Base-by-base conservation (phyloP, 2,888 invertebrate species). In the Plemyria rubiginata region DNA sequence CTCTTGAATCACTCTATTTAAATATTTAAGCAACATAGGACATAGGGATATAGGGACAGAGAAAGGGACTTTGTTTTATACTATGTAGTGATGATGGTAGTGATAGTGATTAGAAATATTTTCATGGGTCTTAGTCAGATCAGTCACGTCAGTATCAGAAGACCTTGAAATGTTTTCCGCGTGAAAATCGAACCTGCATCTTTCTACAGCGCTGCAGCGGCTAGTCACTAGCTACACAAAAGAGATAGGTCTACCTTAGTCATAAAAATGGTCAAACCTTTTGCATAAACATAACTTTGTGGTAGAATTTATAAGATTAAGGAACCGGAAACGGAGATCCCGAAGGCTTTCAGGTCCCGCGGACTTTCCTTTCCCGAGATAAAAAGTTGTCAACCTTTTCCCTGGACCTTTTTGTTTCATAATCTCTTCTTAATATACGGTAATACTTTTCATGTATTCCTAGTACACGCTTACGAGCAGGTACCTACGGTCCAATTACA, bases 321-420 rank as follows among this genome's bases (percentile, higher is more conserved):
- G 46, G 46, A 48, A 29, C 48, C 53, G 53, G 59, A 53, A 41
- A 38, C 48, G 48, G 16, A 60, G 15, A 36, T 28, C 52, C 51
- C 15, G 11, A 3, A 29, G 40, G 56, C 28, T 40, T 40, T 49
- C 54, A 6, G 36, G 15, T 28, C 32, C 41, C 48, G 29, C 48
- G 16, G 38, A 46, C 48, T 48, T 54, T 54, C 50, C 52, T 36
- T 45, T 59, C 13, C 32, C 43, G 54, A 57, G 60, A 60, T 49
- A 56, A 56, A 60, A 56, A 55, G 60, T 56, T 53, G 52, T 49
- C 46, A 53, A 54, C 65, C 60, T 51, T 57, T 60, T 46, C 40
- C 55, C 40, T 45, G 32, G 60, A 53, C 50, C 64, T 49, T 57
- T 56, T 65, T 60, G 53, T 56, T 60, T 54, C 40, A 54, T 65